These are phyloP conservation scores for Lucilia sericata DNA, from an alignment of 1,140 invertebrate genomes.

Conservation along the genomic window DNA sequence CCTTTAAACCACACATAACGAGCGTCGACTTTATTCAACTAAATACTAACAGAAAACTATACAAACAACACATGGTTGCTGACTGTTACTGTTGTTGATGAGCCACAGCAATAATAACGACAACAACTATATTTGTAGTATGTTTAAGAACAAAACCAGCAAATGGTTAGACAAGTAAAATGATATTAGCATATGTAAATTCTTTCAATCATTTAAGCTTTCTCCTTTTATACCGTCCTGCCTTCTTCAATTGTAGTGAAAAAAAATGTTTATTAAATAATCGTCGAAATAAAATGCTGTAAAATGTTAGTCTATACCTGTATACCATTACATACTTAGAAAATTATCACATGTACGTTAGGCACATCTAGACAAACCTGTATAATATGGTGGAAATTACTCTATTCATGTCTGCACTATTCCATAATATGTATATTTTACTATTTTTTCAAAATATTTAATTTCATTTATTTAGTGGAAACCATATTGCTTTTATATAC, in stretches of 20 bases:
- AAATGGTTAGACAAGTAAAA: neutral
- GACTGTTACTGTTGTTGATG: neutral
- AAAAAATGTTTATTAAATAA: neutral
- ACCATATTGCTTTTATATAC: neutral
- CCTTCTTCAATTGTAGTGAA: neutral
- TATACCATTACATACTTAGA: no score
- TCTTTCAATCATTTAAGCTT: neutral
- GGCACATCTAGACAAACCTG: no score
- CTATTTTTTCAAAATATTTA: neutral
- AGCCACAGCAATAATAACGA: neutral
- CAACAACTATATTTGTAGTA: neutral
- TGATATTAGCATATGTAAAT: slow-evolving; percentile 27
- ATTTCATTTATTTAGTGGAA: neutral
- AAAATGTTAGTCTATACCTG: neutral
- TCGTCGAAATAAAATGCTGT: neutral
- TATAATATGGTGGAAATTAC: no score
- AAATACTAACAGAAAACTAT: neutral
- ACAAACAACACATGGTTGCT: neutral
- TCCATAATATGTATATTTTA: no score
- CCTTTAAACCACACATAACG: slow-evolving; percentile 5
- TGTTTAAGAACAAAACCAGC: neutral
- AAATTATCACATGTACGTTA: no score
- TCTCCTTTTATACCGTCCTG: neutral
- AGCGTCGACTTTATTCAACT: neutral
- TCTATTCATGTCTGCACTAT: neutral